Conservation (phyloP, 1,140 invertebrate genomes). For the Monochamus saltuarius region DNA sequence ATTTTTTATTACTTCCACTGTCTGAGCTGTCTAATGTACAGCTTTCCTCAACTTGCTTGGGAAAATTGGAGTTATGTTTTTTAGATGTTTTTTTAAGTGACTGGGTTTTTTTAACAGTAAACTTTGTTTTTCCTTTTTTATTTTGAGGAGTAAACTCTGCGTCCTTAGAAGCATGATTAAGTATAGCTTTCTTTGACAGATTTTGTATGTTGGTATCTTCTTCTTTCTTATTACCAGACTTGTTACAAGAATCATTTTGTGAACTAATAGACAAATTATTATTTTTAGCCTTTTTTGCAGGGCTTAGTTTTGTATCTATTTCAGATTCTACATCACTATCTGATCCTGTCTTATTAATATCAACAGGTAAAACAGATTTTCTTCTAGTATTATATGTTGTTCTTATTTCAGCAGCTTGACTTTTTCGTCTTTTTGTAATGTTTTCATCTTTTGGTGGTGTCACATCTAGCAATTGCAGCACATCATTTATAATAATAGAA, state of each 20-base stretch:
- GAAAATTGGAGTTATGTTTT: too few species aligned
- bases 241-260: too few species aligned
- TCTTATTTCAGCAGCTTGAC: too few species aligned
- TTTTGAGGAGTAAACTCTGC: neutral
- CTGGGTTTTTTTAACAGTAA: neutral
- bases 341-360: too few species aligned
- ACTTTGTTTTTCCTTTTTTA: neutral
- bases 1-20: conserved; percentile 3
- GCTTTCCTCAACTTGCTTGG: too few species aligned
- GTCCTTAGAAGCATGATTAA: neutral
- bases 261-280: too few species aligned
- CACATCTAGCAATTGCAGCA: neutral
- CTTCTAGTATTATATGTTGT: too few species aligned
- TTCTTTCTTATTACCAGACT: neutral
- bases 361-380: too few species aligned
- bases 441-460: neutral
- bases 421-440: conserved; percentile 1
- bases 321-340: too few species aligned
- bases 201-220: too few species aligned
- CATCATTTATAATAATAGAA: conserved; percentile 4
- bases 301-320: too few species aligned
- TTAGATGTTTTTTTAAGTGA: neutral
- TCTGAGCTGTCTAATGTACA: neutral
- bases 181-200: neutral
- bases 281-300: too few species aligned